phyloP scores from a whole-genome alignment of 2,888 invertebrate genomes.

The Euspilapteryx auroguttella region DNA sequence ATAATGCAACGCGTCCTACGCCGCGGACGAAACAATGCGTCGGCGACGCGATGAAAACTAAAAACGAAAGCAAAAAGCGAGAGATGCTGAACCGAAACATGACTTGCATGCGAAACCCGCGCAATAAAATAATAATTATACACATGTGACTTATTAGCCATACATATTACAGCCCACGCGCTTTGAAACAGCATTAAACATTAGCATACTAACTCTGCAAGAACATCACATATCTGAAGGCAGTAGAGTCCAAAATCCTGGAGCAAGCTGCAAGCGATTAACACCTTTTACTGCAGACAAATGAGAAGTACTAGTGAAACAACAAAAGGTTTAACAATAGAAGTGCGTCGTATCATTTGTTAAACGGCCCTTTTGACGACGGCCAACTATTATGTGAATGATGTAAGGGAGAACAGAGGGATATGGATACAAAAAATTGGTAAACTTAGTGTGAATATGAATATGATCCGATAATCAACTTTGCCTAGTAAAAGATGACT shows the following conservation, averaged over 20 bases:
- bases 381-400: conserved; percentile 54
- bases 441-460: too few relatives aligned
- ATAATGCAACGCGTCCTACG: conserved; percentile 29
- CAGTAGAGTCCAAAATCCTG: conserved; percentile 11
- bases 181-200: conserved; percentile 21
- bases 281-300: conserved; percentile 15
- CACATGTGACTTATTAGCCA: conserved; percentile 55
- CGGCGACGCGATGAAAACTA: conserved; percentile 17
- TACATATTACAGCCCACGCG: conserved; percentile 30
- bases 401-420: conserved; percentile 30
- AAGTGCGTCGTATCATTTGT: conserved; percentile 55
- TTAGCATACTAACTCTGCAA: conserved; percentile 5
- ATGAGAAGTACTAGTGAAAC: conserved; percentile 32
- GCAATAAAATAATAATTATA: conserved; percentile 59
- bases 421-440: conserved; percentile 17
- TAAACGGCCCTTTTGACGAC: conserved; percentile 56
- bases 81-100: conserved; percentile 33
- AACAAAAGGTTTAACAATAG: conserved; percentile 55
- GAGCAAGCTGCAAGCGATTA: conserved; percentile 11
- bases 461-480: too few relatives aligned
- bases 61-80: conserved; percentile 21
- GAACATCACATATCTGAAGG: conserved; percentile 8
- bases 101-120: conserved; percentile 41
- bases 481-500: too few relatives aligned
- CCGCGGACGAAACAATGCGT: conserved; percentile 28